Conservation (phyloP, 53 echinoderm and acorn worm species). For the Apostichopus leukothele region DNA sequence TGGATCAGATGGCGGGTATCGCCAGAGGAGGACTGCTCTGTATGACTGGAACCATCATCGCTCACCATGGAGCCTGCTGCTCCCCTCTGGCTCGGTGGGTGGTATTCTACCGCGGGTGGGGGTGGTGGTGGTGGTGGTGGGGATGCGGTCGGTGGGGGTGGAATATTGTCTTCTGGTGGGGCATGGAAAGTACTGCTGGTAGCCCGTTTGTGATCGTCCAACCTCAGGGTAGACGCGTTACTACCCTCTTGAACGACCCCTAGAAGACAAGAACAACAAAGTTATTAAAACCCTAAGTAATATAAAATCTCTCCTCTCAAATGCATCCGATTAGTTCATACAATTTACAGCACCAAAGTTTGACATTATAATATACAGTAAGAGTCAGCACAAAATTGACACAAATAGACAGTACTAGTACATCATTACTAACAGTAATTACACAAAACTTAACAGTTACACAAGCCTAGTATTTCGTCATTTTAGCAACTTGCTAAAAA, state of each 20-base stretch:
- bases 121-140: constrained; percentile 49
- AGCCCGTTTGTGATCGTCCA: constrained; percentile 33
- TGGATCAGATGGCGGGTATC: constrained; percentile 20
- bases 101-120: not conserved
- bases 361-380: too few relatives aligned
- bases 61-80: not conserved
- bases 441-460: too few relatives aligned
- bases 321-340: too few relatives aligned
- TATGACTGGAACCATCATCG: constrained; percentile 22
- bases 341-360: too few relatives aligned
- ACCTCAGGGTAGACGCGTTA: not conserved
- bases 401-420: too few relatives aligned
- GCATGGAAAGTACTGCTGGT: constrained; percentile 59
- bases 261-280: not conserved
- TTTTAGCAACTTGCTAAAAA: too few relatives aligned
- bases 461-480: too few relatives aligned
- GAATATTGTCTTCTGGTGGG: constrained; percentile 46
- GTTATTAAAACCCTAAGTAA: not conserved
- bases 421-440: too few relatives aligned
- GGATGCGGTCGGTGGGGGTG: constrained; percentile 23
- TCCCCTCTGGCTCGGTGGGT: not conserved
- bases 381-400: too few relatives aligned
- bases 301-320: too few relatives aligned
- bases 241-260: constrained; percentile 12
- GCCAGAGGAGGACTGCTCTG: constrained; percentile 29